Evolutionary conservation across 2,113 vertebrate species (phyloP), one percentile per base, ranked within the genome.

Genomic region (Poeciliopsis occidentalis): DNA sequence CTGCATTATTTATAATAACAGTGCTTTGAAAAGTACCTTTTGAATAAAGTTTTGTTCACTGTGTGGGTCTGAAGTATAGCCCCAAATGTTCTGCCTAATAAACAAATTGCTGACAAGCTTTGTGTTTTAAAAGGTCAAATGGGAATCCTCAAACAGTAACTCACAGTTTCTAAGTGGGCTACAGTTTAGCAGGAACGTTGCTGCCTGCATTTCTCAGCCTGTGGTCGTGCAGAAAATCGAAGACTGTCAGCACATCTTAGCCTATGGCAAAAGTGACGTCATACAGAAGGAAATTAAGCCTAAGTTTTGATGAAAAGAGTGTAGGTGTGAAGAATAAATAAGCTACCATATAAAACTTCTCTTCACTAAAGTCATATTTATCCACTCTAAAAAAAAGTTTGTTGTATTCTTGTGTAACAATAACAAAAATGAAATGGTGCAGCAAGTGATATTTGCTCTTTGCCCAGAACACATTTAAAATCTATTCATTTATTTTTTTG

Each of bases 241-340:
- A 66, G 67, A 68, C 62, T 65, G 88, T 86, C 80, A 84, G 85
- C 78, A 77, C 65, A 62, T 67, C 75, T 78, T 12, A 4, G 22
- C 0, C 67, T 78, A 60, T 54, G 62, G 60, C 84, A 62, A 83
- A 67, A 54, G 86, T 91, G 85, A 92, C 86, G 83, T 92, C 87
- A 92, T 85, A 19, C 74, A 57, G 73, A 27, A 82, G 83, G 73
- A 85, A 44, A 89, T 85, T 88, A 47, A 85, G 90, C 19, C 47
- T 17, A 13, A 39, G 71, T 81, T 85, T 72, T 72, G 76, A 80
- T 62, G 80, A 79, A 67, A 74, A 71, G 79, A 54, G 13, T 15
- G 13, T 44, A 32, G 32, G 32, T 32, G 32, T 32, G 32, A 32
- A 32, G 32, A 32, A 32, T 8, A 32, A 32, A 32, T 32, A 8